Conservation (phyloP, 2,797 vertebrate species). For the Smutsia temminckii region DNA sequence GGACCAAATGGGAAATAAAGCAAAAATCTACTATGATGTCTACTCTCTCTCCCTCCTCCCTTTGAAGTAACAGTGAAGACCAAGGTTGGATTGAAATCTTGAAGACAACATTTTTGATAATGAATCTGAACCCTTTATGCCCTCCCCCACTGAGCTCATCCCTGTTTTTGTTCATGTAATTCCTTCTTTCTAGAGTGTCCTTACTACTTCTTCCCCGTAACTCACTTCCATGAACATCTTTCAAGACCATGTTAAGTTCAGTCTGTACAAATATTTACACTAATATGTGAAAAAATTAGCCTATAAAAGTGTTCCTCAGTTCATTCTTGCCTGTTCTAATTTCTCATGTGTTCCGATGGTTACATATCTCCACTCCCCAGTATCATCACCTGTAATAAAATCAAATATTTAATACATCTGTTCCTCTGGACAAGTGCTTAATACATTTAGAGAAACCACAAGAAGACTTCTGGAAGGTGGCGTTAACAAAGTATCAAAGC, state of each 20-base stretch:
- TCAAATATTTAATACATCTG: background rate
- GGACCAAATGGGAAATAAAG: background rate
- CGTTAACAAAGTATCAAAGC: background rate
- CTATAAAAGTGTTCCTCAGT: background rate
- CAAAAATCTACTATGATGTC: background rate
- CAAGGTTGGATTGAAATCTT: background rate
- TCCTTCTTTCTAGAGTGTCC: background rate
- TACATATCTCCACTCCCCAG: background rate
- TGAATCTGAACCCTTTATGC: background rate
- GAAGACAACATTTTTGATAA: background rate
- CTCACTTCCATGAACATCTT: background rate
- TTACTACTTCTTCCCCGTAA: background rate
- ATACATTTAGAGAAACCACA: background rate
- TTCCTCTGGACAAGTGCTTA: background rate
- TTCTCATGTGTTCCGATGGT: background rate
- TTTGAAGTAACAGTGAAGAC: background rate
- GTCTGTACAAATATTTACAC: background rate
- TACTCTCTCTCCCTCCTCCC: background rate
- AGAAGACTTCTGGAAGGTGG: background rate
- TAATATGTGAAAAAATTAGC: background rate
- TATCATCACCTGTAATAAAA: background rate
- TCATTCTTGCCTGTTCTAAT: background rate
- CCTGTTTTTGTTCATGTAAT: background rate
- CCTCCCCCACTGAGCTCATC: background rate
- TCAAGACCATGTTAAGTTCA: conserved; percentile 5